Evolutionary conservation across 2,113 vertebrate species (phyloP).

Genomic region (Tinamus guttatus): DNA sequence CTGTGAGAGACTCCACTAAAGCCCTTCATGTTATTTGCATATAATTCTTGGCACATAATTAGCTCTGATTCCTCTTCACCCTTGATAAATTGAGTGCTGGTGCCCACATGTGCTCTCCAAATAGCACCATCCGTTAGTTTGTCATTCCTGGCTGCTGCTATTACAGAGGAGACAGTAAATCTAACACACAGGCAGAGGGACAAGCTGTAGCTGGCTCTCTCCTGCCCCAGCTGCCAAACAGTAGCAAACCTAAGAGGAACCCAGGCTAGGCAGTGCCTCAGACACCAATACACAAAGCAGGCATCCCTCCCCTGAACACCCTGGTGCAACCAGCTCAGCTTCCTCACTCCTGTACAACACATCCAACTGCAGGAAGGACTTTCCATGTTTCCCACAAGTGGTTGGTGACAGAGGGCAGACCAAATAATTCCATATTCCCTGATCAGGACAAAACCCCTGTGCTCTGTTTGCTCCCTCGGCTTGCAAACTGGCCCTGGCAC

Average conservation of each 20-base stretch:
- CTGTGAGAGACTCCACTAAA: not conserved
- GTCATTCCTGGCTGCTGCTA: not conserved
- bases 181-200: not conserved
- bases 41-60: not conserved
- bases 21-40: not conserved
- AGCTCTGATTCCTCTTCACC: not conserved
- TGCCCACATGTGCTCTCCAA: not conserved
- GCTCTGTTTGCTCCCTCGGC: not conserved
- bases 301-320: not conserved
- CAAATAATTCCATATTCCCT: not conserved
- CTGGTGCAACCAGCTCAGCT: not conserved
- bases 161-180: not conserved
- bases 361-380: not conserved
- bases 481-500: not conserved
- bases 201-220: not conserved
- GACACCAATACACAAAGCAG: constrained; percentile 1
- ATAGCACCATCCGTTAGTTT: not conserved
- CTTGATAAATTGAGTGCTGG: constrained; percentile 5
- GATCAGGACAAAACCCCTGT: not conserved
- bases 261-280: not conserved
- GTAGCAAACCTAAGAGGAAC: not conserved
- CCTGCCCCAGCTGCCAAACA: not conserved
- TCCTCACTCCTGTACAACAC: not conserved
- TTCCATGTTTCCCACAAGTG: not conserved
- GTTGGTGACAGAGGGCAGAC: not conserved